Percentiles rank a stretch among this genome's conserved stretches.
Evolutionary conservation across 2,888 invertebrate genomes (phyloP).

Genomic region (Isoperla grammatica): DNA sequence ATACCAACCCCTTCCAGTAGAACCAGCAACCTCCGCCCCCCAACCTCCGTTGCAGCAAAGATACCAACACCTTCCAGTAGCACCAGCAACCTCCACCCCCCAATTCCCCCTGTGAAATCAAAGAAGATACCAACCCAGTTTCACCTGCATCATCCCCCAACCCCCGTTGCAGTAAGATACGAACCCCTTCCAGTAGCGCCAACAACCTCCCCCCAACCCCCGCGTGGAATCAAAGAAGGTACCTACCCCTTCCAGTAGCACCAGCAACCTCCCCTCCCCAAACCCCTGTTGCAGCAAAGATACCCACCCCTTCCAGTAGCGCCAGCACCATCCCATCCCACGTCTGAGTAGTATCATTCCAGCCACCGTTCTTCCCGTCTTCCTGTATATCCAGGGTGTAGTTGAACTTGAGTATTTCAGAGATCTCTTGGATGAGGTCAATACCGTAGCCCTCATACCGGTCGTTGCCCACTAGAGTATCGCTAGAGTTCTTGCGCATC

Average conservation of each 20-base stretch:
- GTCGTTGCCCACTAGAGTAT: slow-evolving; percentile 66
- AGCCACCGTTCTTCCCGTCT: slow-evolving; percentile 69
- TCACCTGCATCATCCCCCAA: no score
- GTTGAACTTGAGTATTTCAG: slow-evolving; percentile 71
- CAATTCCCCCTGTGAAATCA: not conserved
- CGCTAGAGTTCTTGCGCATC: slow-evolving; percentile 69
- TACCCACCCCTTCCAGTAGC: slow-evolving; percentile 61
- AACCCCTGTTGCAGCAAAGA: no score
- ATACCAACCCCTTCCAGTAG: no score
- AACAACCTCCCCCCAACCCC: no score
- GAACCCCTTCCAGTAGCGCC: slow-evolving; percentile 53
- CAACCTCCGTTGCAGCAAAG: no score
- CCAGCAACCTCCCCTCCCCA: no score
- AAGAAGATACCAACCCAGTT: not conserved
- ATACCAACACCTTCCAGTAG: no score
- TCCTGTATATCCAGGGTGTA: slow-evolving; percentile 73
- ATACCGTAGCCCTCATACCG: slow-evolving; percentile 84
- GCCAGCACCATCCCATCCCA: slow-evolving; percentile 75
- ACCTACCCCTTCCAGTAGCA: no score
- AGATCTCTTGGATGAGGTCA: slow-evolving; percentile 76
- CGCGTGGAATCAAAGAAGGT: no score
- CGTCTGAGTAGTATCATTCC: slow-evolving; percentile 52
- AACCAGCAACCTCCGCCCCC: no score
- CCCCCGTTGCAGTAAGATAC: no score
- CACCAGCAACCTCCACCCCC: no score